Evolutionary conservation across 2,888 invertebrate genomes (phyloP).

Genomic region (Heteromyza rotundicornis): DNA sequence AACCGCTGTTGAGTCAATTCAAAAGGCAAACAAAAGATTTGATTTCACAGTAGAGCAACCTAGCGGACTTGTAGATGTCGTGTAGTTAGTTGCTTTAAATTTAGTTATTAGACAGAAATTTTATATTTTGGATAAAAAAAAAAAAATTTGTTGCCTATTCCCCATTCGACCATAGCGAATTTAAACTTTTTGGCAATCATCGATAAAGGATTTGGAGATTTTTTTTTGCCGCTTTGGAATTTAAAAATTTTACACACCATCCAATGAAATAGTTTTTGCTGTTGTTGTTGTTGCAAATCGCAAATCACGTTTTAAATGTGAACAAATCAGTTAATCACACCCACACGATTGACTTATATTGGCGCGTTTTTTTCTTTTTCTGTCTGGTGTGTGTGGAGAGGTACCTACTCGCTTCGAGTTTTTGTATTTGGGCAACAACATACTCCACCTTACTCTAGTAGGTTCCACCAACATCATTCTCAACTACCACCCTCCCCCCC

Average conservation of each 20-base stretch:
- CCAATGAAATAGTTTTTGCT: too few relatives aligned
- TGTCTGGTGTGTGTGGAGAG: too few relatives aligned
- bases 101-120: slow-evolving; percentile 9
- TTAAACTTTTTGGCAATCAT: too few relatives aligned
- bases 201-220: not conserved
- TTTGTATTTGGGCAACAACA: slow-evolving; percentile 8
- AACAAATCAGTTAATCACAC: slow-evolving; percentile 61
- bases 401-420: too few relatives aligned
- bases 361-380: not conserved
- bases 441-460: slow-evolving; percentile 1
- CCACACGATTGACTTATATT: slow-evolving; percentile 45
- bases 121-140: slow-evolving; percentile 12
- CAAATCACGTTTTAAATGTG: slow-evolving; percentile 61
- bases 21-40: not conserved
- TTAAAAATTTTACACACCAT: too few relatives aligned
- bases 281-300: slow-evolving; percentile 60
- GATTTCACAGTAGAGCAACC: not conserved
- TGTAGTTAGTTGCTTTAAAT: slow-evolving; percentile 2
- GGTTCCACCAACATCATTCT: not conserved
- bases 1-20: not conserved
- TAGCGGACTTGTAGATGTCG: slow-evolving; percentile 1
- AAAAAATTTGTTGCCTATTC: not conserved
- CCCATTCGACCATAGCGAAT: slow-evolving; percentile 1
- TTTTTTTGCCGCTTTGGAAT: not conserved
- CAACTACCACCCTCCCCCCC: not conserved